Percentiles rank a stretch among this genome's conserved stretches.
phyloP scores from a whole-genome alignment of 2,888 invertebrate species.

The Tenthredo distinguenda region DNA sequence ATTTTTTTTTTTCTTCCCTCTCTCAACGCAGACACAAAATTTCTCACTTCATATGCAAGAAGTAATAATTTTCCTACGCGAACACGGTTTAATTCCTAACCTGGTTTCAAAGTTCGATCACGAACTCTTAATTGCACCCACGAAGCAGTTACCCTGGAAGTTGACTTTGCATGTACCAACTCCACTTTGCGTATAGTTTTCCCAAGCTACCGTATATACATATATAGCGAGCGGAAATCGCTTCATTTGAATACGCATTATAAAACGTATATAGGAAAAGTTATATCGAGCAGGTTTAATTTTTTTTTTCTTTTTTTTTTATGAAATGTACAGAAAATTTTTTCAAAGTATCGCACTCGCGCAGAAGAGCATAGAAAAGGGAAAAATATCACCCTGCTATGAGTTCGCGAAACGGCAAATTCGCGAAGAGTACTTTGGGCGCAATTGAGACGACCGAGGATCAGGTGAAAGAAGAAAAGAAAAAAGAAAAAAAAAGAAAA shows the following conservation, averaged over 20 bases:
- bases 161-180: conserved; percentile 26
- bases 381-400: not conserved
- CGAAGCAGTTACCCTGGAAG: conserved; percentile 31
- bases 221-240: not conserved
- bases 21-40: not conserved
- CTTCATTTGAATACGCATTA: conserved; percentile 24
- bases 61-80: conserved; percentile 7
- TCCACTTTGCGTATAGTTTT: conserved; percentile 4
- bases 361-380: not conserved
- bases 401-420: not conserved
- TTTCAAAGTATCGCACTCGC: not conserved
- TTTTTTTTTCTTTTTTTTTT: not conserved
- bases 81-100: not conserved
- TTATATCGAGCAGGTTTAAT: not conserved
- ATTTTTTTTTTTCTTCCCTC: not conserved
- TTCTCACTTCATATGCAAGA: not conserved
- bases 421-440: not conserved
- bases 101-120: conserved; percentile 33
- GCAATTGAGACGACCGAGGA: conserved; percentile 9
- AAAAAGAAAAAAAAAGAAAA: not conserved
- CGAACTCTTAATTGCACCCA: conserved; percentile 40
- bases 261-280: not conserved
- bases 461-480: not conserved
- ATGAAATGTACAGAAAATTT: not conserved
- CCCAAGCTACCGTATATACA: not conserved